Base-by-base conservation (phyloP, 2,113 vertebrate genomes). In the Hippolais icterina region DNA sequence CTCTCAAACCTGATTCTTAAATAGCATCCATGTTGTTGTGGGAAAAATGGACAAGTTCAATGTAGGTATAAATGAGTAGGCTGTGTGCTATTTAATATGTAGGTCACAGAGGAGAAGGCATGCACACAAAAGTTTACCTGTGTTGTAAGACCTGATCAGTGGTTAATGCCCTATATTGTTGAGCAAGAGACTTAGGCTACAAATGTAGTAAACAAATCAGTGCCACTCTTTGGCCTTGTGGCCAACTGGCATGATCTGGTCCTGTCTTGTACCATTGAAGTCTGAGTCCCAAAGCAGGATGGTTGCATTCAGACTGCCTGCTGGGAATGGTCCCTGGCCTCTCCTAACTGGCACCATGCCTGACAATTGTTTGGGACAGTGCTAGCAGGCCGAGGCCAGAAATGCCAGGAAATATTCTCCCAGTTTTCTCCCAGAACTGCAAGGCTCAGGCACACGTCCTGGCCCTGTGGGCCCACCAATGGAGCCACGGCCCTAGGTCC, bases 91-190 rank as follows among this genome's bases (percentile, higher is more conserved):
- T 56, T 90, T 90, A 61, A 41, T 74, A 77, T 71, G 59, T 83
- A 83, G 79, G 82, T 88, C 64, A 68, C 59, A 46, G 85, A 74
- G 53, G 29, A 86, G 78, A 75, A 90, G 75, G 35, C 75, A n/a
- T 5, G 29, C 50, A 47, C 4, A 8, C 18, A 46, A 17, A 63
- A 37, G 35, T 70, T 69, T 50, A 71, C 75, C 69, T 64, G 42
- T 84, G 49, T 27, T 46, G 10, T 65, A 87, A 78, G 82, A 74
- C 69, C 31, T 72, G 53, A 82, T 84, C 39, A 37, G 70, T 65
- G 61, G 54, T 76, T 95, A 71, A 60, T 85, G 65, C 49, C 39
- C 19, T 61, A 21, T 61, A 28, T 54, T 76, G 80, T 78, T 87
- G 79, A 87, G 63, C 35, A 72, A 61, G 66, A 91, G 53, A n/a